Evolutionary conservation across 2,113 vertebrate genomes (phyloP).

Genomic region (Osmerus mordax): DNA sequence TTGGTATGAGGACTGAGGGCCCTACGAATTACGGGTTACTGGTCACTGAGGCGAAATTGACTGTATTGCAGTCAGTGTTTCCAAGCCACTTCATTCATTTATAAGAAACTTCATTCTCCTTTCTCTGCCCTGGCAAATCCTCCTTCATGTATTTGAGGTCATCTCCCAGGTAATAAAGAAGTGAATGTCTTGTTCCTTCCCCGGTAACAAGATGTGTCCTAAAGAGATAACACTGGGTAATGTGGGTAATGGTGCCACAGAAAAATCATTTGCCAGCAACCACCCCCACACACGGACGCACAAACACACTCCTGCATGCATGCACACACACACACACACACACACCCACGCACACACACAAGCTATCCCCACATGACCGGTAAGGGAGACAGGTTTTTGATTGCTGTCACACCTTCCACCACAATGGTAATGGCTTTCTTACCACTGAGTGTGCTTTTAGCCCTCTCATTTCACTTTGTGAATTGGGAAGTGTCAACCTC

Average conservation of each 20-base stretch:
- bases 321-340: neutral
- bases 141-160: no score
- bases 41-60: no score
- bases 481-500: no score
- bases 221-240: neutral
- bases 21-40: no score
- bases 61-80: no score
- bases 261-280: no score
- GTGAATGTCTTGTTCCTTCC: neutral
- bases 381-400: neutral
- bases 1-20: no score
- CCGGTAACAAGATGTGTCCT: constrained; percentile 22
- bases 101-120: no score
- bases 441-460: neutral
- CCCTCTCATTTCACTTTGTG: neutral
- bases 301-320: neutral
- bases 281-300: neutral
- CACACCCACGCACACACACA: neutral
- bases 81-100: no score
- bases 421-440: constrained; percentile 3
- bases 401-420: neutral
- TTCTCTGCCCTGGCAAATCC: no score
- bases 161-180: no score
- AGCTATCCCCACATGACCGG: constrained; percentile 5
- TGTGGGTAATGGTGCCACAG: no score